Evolutionary conservation across 2,797 vertebrate genomes (phyloP).

Genomic region (Intellagama lesueurii): DNA sequence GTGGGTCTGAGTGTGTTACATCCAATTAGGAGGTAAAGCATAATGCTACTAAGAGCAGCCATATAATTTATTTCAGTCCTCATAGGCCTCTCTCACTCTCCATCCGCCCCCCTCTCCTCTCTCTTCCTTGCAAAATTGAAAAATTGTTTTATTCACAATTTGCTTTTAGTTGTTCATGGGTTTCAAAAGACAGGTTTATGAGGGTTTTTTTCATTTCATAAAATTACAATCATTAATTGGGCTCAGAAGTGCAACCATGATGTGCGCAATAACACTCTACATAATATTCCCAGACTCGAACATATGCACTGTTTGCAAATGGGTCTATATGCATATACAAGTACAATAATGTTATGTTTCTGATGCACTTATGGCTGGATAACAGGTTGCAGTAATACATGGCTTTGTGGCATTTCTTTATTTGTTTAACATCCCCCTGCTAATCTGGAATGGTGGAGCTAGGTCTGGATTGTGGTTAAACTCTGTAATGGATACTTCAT

Average conservation of each 20-base stretch:
- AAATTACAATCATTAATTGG: constrained; percentile 82
- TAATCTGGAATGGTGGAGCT: constrained; percentile 48
- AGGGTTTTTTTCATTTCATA: constrained; percentile 74
- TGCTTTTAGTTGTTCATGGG: constrained; percentile 78
- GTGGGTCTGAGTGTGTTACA: constrained; percentile 78
- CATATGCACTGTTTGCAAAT: constrained; percentile 72
- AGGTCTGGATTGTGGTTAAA: constrained; percentile 67
- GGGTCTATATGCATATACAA: constrained; percentile 72
- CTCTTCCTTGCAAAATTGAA: constrained; percentile 82
- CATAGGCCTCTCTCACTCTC: constrained; percentile 68
- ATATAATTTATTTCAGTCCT: constrained; percentile 81
- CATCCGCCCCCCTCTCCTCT: background rate
- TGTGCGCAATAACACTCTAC: constrained; percentile 75
- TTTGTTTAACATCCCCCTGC: constrained; percentile 71
- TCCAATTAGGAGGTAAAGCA: constrained; percentile 83
- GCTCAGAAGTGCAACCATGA: constrained; percentile 72
- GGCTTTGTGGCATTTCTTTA: constrained; percentile 70
- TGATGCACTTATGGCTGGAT: constrained; percentile 61
- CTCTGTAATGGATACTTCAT: constrained; percentile 60
- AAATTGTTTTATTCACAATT: constrained; percentile 83
- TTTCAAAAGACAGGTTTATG: constrained; percentile 64
- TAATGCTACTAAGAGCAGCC: constrained; percentile 81
- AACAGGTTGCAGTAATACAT: constrained; percentile 66
- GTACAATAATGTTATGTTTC: constrained; percentile 70
- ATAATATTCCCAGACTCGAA: constrained; percentile 66